A percentile compares a stretch with the other conserved stretches of the same genome.
phyloP scores from a whole-genome alignment of 2,888 invertebrate genomes.

The Acanthoscelides obtectus region DNA sequence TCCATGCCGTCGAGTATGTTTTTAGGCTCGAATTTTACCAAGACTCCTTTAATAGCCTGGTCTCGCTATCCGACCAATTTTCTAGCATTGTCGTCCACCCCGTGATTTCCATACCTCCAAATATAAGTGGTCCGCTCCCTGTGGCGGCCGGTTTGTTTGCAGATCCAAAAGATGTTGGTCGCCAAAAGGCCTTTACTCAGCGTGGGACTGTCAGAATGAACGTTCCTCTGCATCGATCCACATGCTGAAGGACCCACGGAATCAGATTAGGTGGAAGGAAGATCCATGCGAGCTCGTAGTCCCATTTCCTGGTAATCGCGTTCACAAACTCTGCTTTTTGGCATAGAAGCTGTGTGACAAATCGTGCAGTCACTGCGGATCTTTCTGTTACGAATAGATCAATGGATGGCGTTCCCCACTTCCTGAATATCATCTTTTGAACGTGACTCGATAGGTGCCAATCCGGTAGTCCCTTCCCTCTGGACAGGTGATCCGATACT shows the following conservation, averaged over 20 bases:
- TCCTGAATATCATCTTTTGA: constrained; percentile 14
- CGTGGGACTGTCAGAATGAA: constrained; percentile 28
- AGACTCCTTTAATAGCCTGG: background rate
- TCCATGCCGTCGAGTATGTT: constrained; percentile 10
- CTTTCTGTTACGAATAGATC: constrained; percentile 12
- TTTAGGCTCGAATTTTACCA: background rate
- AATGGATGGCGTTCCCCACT: constrained; percentile 21
- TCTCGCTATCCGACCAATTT: constrained; percentile 16
- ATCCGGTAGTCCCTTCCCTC: constrained; percentile 13
- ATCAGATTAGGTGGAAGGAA: constrained; percentile 34
- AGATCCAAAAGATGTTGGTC: constrained; percentile 21
- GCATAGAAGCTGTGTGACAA: constrained; percentile 14
- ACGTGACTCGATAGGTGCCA: constrained; percentile 17
- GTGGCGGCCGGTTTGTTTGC: constrained; percentile 8
- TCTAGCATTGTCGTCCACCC: constrained; percentile 23
- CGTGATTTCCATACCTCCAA: constrained; percentile 31
- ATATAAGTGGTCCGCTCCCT: constrained; percentile 18
- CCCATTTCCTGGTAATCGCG: constrained; percentile 22
- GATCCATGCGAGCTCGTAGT: constrained; percentile 21
- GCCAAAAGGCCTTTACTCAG: constrained; percentile 30
- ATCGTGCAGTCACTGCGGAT: constrained; percentile 16
- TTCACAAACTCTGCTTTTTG: constrained; percentile 15
- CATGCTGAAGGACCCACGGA: constrained; percentile 27
- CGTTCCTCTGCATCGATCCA: constrained; percentile 23
- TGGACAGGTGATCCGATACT: constrained; percentile 23